These are phyloP conservation scores for Jacana jacana DNA, from an alignment of 2,113 vertebrate genomes.

Conservation along the genomic window DNA sequence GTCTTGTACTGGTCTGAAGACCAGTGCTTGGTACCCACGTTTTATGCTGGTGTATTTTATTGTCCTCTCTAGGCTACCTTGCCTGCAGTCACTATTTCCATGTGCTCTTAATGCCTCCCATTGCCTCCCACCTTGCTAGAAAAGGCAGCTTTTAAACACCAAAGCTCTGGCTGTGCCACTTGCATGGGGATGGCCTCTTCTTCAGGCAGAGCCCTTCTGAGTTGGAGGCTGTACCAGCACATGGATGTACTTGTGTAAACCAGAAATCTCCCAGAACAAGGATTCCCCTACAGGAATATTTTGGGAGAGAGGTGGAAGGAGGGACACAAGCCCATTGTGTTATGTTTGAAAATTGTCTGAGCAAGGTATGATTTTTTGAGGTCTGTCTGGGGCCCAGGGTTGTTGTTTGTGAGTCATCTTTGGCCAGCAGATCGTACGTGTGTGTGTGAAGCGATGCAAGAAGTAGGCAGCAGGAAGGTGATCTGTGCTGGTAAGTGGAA, in stretches of 20 bases:
- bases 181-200: background rate
- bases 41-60: background rate
- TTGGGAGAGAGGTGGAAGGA: background rate
- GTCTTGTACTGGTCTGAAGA: too few relatives aligned
- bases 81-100: background rate
- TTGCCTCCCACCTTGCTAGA: background rate
- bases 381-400: background rate
- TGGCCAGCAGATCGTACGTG: background rate
- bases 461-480: background rate
- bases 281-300: background rate
- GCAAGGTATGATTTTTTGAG: background rate
- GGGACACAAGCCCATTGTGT: rapidly evolving
- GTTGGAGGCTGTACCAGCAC: background rate
- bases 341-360: background rate
- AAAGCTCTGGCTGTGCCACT: background rate
- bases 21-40: background rate
- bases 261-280: background rate
- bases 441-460: background rate
- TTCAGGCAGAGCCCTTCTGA: background rate
- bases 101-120: background rate
- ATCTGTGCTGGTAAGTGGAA: background rate
- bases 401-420: background rate
- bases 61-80: background rate
- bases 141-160: background rate
- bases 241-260: rapidly evolving